Conservation (phyloP, 2,797 vertebrate species). For the Phataginus tetradactyla region DNA sequence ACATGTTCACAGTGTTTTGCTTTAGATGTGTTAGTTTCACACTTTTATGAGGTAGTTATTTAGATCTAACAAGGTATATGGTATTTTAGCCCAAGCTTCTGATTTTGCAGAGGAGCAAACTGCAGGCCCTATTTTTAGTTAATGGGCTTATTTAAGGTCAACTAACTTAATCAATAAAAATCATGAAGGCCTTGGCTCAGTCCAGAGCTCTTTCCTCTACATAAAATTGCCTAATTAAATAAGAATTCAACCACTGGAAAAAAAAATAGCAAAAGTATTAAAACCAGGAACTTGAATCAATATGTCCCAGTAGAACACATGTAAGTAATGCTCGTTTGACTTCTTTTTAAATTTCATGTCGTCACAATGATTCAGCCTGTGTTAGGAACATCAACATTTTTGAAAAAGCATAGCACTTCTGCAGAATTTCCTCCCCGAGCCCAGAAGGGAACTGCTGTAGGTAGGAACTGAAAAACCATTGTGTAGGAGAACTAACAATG, state of each 20-base stretch:
- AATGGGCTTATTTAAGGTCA: neutral
- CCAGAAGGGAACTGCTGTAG: neutral
- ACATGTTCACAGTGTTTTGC: neutral
- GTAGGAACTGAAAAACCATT: neutral
- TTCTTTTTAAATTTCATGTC: slow-evolving; percentile 3
- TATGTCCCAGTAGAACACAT: neutral
- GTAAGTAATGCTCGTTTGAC: neutral
- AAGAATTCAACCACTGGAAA: neutral
- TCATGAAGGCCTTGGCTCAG: neutral
- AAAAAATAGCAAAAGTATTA: neutral
- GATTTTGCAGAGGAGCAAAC: neutral
- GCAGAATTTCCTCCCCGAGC: slow-evolving; percentile 29
- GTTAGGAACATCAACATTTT: neutral
- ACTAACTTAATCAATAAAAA: neutral
- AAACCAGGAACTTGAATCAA: neutral
- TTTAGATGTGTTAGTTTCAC: neutral
- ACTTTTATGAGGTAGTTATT: neutral
- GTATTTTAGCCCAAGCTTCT: neutral
- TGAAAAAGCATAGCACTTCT: neutral
- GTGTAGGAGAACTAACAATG: neutral
- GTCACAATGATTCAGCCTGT: neutral
- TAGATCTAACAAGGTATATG: neutral
- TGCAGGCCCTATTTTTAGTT: neutral
- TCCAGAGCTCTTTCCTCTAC: neutral
- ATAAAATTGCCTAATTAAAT: neutral